phyloP scores from a whole-genome alignment of 2,113 vertebrate genomes.

The Clupea harengus region DNA sequence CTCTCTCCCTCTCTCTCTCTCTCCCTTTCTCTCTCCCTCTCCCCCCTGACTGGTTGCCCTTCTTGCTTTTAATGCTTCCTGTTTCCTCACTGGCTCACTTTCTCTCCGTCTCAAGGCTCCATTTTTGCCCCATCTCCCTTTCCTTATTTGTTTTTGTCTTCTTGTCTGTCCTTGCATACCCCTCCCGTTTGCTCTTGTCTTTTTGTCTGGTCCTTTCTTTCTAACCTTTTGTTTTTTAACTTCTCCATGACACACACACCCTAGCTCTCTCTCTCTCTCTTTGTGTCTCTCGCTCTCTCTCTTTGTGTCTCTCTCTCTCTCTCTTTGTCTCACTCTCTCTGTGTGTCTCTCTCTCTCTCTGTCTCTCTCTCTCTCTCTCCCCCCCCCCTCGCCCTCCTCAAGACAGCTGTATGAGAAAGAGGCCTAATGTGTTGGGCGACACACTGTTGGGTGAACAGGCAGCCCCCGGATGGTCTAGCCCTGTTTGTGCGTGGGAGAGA shows the following conservation, averaged over 20 bases:
- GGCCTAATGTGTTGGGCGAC: background rate
- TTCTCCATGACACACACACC: too few relatives aligned
- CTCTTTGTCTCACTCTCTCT: background rate
- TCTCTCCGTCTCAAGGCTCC: background rate
- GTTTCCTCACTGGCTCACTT: background rate
- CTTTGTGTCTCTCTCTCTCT: background rate
- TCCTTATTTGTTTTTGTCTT: slow-evolving; percentile 5
- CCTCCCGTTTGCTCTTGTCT: background rate
- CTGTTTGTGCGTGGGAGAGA: background rate
- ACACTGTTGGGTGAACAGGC: background rate
- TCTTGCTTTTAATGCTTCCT: too few relatives aligned
- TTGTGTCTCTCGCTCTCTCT: too few relatives aligned
- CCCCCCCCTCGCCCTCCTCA: background rate
- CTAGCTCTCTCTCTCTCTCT: too few relatives aligned
- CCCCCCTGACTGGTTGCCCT: background rate
- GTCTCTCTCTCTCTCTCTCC: background rate
- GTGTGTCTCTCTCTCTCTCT: background rate
- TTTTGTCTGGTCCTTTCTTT: background rate
- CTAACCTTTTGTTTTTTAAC: background rate
- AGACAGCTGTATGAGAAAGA: slow-evolving; percentile 5
- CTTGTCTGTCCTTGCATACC: too few relatives aligned
- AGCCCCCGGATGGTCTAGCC: background rate
- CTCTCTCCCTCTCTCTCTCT: background rate
- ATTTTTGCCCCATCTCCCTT: background rate
- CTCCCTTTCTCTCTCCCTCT: background rate